A percentile compares a stretch with the other conserved stretches of the same genome.
Conservation (phyloP, 2,888 invertebrate species). For the Mythimna loreyi region DNA sequence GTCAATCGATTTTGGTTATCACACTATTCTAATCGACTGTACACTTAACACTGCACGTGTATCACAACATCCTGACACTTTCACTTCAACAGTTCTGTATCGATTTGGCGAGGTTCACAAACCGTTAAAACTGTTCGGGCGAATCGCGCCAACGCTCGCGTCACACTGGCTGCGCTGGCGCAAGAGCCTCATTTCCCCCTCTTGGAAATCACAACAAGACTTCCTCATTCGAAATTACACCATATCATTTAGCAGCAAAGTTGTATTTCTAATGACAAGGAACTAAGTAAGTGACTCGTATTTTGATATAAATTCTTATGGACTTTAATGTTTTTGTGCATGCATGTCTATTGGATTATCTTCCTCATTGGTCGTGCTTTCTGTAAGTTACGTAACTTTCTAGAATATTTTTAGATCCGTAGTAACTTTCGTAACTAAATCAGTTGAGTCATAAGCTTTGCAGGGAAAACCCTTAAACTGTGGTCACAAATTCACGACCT, state of each 20-base stretch:
- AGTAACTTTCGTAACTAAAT: not conserved
- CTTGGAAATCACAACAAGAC: slow-evolving; percentile 60
- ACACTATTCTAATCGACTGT: slow-evolving; percentile 56
- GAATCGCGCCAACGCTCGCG: slow-evolving; percentile 69
- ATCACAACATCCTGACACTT: slow-evolving; percentile 80
- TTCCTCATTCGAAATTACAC: slow-evolving; percentile 8
- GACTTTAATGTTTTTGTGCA: slow-evolving; percentile 47
- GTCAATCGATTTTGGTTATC: slow-evolving; percentile 49
- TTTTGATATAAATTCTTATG: slow-evolving; percentile 54
- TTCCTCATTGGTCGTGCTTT: slow-evolving; percentile 24
- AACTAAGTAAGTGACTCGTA: slow-evolving; percentile 36
- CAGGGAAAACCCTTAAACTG: not conserved
- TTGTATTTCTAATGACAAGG: not conserved
- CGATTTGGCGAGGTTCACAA: slow-evolving; percentile 73
- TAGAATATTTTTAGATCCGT: not conserved
- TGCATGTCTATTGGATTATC: slow-evolving; percentile 41
- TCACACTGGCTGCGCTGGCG: slow-evolving; percentile 79
- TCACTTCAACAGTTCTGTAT: slow-evolving; percentile 83
- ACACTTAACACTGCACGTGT: slow-evolving; percentile 69
- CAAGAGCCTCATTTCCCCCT: slow-evolving; percentile 79
- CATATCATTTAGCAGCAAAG: not conserved
- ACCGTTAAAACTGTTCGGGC: slow-evolving; percentile 78
- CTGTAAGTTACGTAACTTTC: slow-evolving; percentile 26
- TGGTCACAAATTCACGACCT: slow-evolving; percentile 1
- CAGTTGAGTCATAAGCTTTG: slow-evolving; percentile 22